phyloP scores from a whole-genome alignment of 1,140 invertebrate species.

The Brachionus calyciflorus region DNA sequence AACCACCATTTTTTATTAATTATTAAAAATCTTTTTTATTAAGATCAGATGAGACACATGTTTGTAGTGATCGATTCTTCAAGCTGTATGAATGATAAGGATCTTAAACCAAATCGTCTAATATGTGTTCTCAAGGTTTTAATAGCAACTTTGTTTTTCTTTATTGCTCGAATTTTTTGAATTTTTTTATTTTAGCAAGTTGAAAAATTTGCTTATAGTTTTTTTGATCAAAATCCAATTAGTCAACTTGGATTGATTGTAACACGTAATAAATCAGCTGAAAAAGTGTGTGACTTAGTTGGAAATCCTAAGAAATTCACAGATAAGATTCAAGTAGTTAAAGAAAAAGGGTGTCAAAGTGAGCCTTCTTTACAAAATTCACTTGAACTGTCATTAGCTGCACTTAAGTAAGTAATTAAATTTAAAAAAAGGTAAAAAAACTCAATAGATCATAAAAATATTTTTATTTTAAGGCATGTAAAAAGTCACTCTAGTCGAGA shows the following conservation, averaged over 20 bases:
- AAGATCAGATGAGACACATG: conserved; percentile 70
- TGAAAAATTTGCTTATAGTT: conserved; percentile 90
- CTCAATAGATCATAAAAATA: conserved; percentile 39
- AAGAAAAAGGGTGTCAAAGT: conserved; percentile 66
- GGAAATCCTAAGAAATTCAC: conserved; percentile 63
- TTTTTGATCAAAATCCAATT: conserved; percentile 96
- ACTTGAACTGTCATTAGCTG: conserved; percentile 78
- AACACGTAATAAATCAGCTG: conserved; percentile 87
- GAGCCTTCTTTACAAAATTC: conserved; percentile 93
- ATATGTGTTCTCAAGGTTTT: conserved; percentile 82
- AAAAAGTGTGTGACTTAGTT: conserved; percentile 82
- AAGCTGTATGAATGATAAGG: conserved; percentile 84
- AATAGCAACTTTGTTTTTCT: too few relatives aligned
- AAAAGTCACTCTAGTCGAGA: conserved; percentile 89
- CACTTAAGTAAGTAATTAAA: conserved; percentile 66
- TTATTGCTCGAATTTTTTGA: too few relatives aligned
- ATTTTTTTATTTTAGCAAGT: conserved; percentile 69
- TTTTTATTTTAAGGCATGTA: conserved; percentile 66
- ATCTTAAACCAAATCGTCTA: conserved; percentile 89
- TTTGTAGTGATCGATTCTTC: conserved; percentile 88
- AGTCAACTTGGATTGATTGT: conserved; percentile 89
- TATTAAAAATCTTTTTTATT: background rate
- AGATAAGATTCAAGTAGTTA: conserved; percentile 57
- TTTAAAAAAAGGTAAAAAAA: background rate
- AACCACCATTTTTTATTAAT: background rate